A percentile compares a stretch with the other conserved stretches of the same genome.
Conservation (phyloP, 2,797 vertebrate genomes). For the Merluccius polli region DNA sequence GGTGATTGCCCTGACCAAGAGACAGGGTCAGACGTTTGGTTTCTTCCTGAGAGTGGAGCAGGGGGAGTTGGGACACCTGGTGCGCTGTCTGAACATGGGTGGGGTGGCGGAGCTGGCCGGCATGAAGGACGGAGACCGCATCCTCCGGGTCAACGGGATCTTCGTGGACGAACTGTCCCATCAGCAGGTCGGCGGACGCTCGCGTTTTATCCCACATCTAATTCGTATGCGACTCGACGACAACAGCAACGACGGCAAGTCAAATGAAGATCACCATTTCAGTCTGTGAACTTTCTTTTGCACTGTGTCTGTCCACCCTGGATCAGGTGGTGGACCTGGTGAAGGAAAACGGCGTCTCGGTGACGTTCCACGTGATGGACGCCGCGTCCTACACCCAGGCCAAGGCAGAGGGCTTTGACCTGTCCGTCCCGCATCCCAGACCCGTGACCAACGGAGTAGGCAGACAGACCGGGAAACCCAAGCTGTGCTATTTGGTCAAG, state of each 20-base stretch:
- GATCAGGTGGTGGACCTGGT: constrained; percentile 85
- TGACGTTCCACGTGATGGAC: constrained; percentile 82
- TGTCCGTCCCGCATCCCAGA: constrained; percentile 58
- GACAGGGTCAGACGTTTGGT: constrained; percentile 77
- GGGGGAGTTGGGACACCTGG: constrained; percentile 81
- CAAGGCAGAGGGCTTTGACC: constrained; percentile 66
- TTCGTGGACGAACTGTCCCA: constrained; percentile 86
- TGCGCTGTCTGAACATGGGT: constrained; percentile 80
- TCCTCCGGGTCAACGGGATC: constrained; percentile 83
- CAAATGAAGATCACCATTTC: background rate
- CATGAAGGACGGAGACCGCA: constrained; percentile 89
- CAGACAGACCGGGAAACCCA: constrained; percentile 60
- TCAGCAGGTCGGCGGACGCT: constrained; percentile 67
- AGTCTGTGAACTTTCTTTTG: background rate
- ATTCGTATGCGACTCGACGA: too few species aligned
- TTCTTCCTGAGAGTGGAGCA: constrained; percentile 87
- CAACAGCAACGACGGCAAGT: too few species aligned
- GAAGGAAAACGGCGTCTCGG: constrained; percentile 73
- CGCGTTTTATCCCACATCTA: too few species aligned
- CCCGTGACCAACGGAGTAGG: constrained; percentile 54
- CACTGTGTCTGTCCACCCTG: background rate
- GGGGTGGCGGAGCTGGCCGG: constrained; percentile 84
- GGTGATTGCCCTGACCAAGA: constrained; percentile 82
- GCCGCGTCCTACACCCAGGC: constrained; percentile 78
- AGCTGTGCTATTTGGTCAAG: constrained; percentile 86